Evolutionary conservation across 2,113 vertebrate species (phyloP).

Genomic region (Rattus rattus): DNA sequence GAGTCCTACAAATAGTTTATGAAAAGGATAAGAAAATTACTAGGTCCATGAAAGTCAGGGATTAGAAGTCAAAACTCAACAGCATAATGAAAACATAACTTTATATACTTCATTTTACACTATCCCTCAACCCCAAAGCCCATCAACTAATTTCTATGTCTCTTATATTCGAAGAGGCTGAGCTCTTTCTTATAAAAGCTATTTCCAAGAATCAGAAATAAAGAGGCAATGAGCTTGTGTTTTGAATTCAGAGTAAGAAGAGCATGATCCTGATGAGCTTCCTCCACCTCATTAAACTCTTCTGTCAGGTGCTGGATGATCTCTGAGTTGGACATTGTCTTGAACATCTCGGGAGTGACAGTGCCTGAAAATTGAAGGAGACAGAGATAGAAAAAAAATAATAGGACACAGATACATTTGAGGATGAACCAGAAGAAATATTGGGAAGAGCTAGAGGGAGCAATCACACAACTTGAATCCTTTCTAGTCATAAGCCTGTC

Average conservation of each 20-base stretch:
- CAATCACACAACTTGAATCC: constrained; percentile 45
- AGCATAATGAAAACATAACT: background rate
- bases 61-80: constrained; percentile 32
- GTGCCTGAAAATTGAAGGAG: constrained; percentile 83
- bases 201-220: constrained; percentile 53
- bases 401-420: constrained; percentile 7
- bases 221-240: background rate
- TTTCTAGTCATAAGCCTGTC: background rate
- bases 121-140: constrained; percentile 7
- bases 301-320: constrained; percentile 92
- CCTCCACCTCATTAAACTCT: constrained; percentile 92
- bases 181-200: constrained; percentile 39
- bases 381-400: constrained; percentile 19
- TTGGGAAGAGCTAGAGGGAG: background rate
- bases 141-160: background rate
- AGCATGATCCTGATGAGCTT: background rate
- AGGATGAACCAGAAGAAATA: background rate
- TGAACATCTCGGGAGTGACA: constrained; percentile 90
- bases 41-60: background rate
- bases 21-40: constrained; percentile 22
- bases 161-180: background rate
- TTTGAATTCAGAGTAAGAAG: constrained; percentile 46
- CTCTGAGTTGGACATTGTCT: constrained; percentile 90
- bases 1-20: constrained; percentile 85
- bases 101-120: constrained; percentile 3